Percentiles rank a stretch among this genome's conserved stretches.
Evolutionary conservation across 2,888 invertebrate species (phyloP).

Genomic region (Andricus quercusramuli): DNA sequence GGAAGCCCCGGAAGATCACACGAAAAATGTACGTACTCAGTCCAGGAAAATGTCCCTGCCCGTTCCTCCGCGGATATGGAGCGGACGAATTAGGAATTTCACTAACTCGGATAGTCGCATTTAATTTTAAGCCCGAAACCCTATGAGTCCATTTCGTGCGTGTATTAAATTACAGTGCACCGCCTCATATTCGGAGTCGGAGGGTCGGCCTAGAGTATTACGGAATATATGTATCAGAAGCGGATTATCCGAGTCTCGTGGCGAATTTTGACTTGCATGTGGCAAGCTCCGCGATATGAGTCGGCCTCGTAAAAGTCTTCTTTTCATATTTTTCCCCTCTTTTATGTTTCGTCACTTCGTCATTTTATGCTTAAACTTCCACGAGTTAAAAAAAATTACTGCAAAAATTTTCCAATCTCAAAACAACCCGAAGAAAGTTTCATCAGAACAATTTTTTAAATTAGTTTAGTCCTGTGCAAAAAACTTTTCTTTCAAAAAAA

Average conservation of each 20-base stretch:
- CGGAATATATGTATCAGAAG: constrained; percentile 60
- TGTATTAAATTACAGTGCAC: constrained; percentile 75
- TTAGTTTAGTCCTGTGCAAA: too few species aligned
- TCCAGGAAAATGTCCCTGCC: constrained; percentile 55
- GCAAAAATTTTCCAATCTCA: too few species aligned
- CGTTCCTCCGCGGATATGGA: constrained; percentile 61
- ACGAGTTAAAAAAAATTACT: neutral
- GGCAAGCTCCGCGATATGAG: constrained; percentile 53
- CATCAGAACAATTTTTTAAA: too few species aligned
- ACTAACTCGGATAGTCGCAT: constrained; percentile 78
- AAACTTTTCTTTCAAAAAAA: too few species aligned
- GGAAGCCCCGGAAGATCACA: constrained; percentile 77
- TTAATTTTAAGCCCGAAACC: constrained; percentile 79
- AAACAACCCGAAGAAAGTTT: too few species aligned
- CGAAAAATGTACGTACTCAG: constrained; percentile 74
- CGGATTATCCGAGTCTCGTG: constrained; percentile 66
- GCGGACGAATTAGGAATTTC: constrained; percentile 77
- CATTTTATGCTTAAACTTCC: neutral
- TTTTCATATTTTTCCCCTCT: neutral
- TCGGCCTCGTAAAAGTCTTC: constrained; percentile 33
- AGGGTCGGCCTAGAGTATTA: constrained; percentile 62
- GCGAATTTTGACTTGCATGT: constrained; percentile 40
- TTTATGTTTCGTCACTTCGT: constrained; percentile 4
- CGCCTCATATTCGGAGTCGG: constrained; percentile 55
- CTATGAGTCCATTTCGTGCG: constrained; percentile 76